phyloP scores from a whole-genome alignment of 2,113 vertebrate genomes.

The Ahaetulla prasina region DNA sequence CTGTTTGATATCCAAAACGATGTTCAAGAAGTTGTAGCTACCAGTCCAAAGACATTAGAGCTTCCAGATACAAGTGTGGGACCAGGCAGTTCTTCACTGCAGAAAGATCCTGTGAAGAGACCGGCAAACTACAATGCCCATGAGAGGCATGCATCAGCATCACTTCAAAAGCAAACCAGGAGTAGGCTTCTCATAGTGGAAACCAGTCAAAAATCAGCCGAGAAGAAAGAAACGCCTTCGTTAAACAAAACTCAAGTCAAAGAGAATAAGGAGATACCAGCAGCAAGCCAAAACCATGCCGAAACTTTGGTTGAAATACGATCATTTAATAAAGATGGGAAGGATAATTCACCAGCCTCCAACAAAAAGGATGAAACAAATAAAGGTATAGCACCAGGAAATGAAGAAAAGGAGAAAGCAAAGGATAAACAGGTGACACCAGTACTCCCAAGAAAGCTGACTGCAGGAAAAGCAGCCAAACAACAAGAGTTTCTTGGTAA shows the following conservation, averaged over 20 bases:
- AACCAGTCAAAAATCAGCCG: rapidly evolving
- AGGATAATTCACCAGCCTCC: neutral
- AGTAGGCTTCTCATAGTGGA: neutral
- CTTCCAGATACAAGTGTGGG: neutral
- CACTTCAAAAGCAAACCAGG: neutral
- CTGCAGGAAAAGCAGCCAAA: neutral
- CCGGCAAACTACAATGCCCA: neutral
- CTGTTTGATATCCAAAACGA: neutral
- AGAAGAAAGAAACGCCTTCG: neutral
- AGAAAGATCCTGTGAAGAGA: neutral
- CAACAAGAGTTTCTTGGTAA: neutral
- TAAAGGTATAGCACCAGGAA: neutral
- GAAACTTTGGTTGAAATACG: neutral
- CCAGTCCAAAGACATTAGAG: neutral
- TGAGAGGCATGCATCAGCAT: neutral
- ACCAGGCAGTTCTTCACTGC: neutral
- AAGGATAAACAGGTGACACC: neutral
- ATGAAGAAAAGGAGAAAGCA: neutral
- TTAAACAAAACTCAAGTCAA: neutral
- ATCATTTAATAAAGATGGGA: neutral
- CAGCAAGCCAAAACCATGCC: neutral
- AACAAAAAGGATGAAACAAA: neutral
- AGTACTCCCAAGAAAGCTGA: rapidly evolving
- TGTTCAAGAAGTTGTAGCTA: neutral
- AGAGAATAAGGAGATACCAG: neutral